Percentiles rank a stretch among this genome's conserved stretches.
Evolutionary conservation across 2,797 vertebrate genomes (phyloP).

Genomic region (Phyllotis vaccarum): DNA sequence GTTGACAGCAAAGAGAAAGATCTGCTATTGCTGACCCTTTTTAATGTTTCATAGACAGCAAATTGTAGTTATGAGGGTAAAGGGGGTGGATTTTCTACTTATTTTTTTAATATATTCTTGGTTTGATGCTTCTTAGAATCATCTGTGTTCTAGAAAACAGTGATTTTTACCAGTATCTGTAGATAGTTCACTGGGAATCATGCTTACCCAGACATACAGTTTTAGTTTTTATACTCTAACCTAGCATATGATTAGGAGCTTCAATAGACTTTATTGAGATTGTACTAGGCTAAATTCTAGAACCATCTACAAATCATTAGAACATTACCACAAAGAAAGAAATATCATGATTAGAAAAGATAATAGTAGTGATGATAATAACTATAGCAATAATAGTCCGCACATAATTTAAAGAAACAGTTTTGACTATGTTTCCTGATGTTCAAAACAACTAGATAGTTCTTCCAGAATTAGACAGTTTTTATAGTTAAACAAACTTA

Average conservation of each 20-base stretch:
- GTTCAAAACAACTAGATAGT: neutral
- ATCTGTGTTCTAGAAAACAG: neutral
- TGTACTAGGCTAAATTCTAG: slow-evolving; percentile 11
- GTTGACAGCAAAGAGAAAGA: slow-evolving; percentile 13
- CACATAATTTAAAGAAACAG: neutral
- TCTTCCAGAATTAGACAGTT: slow-evolving; percentile 36
- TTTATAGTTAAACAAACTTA: neutral
- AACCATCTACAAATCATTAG: neutral
- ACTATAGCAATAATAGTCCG: neutral
- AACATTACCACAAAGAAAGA: neutral
- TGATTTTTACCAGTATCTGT: neutral
- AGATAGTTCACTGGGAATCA: neutral
- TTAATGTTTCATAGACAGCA: neutral
- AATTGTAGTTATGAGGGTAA: neutral
- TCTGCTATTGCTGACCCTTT: neutral
- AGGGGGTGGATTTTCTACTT: neutral
- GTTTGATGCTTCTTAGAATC: slow-evolving; percentile 18
- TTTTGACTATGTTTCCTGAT: neutral
- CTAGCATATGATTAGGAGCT: neutral
- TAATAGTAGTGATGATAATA: neutral
- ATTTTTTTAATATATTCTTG: slow-evolving; percentile 32
- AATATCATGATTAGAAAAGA: neutral
- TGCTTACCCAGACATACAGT: neutral
- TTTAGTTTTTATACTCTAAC: neutral
- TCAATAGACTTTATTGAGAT: neutral